Evolutionary conservation across 2,797 vertebrate genomes (phyloP).

Genomic region (Muscicapa striata): DNA sequence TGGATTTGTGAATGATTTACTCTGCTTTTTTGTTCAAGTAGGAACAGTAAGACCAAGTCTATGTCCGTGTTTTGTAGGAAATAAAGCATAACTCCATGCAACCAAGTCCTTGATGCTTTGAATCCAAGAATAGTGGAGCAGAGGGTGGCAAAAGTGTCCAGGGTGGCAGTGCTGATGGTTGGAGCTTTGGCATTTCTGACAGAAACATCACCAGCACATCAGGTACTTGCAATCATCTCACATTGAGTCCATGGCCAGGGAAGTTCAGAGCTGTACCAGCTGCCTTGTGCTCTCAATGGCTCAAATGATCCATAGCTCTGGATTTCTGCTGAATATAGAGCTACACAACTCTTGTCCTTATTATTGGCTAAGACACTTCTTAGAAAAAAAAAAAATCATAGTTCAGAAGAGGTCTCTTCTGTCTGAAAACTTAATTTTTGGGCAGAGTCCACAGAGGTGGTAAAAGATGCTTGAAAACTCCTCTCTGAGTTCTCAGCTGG

Average conservation of each 20-base stretch:
- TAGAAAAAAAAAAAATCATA: not conserved
- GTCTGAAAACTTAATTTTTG: not conserved
- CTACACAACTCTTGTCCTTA: not conserved
- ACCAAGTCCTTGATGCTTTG: not conserved
- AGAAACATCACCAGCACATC: not conserved
- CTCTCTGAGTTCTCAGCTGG: not conserved
- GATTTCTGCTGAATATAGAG: not conserved
- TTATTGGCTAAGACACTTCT: not conserved
- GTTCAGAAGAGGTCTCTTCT: not conserved
- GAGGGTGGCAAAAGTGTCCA: not conserved
- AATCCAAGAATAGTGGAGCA: not conserved
- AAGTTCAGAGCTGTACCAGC: not conserved
- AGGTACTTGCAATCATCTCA: not conserved
- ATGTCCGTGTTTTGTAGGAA: not conserved
- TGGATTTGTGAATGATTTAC: not conserved
- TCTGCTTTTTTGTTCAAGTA: not conserved
- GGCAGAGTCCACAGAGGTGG: not conserved
- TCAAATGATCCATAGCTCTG: not conserved
- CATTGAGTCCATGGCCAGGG: not conserved
- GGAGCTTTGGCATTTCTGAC: not conserved
- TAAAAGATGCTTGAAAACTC: not conserved
- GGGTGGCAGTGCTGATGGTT: not conserved
- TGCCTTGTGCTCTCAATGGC: not conserved
- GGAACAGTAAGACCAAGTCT: not conserved
- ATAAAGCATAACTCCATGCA: not conserved